These are phyloP conservation scores for Scopus umbretta DNA, from an alignment of 2,113 vertebrate species.

Conservation along the genomic window DNA sequence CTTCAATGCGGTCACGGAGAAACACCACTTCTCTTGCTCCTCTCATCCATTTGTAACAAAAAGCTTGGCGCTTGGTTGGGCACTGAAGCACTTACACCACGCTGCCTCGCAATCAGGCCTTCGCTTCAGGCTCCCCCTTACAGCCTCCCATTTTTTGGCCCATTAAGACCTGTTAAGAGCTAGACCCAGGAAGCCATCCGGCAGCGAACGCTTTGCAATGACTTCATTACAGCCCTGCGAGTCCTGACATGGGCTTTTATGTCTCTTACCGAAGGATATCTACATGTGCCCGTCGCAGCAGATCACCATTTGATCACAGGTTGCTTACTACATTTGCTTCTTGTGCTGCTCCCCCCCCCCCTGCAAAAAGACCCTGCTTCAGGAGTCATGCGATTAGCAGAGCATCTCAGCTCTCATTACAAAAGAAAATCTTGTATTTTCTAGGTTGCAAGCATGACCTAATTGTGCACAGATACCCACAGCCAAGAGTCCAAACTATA, in stretches of 20 bases:
- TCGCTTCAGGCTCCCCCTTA: neutral
- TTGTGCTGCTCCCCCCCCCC: too few relatives aligned
- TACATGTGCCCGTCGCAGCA: neutral
- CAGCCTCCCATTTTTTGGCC: neutral
- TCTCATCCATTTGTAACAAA: neutral
- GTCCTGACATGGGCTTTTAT: neutral
- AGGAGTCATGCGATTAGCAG: neutral
- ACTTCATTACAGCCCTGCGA: neutral
- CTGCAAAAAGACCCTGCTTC: neutral
- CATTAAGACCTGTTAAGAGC: neutral
- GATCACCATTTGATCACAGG: neutral
- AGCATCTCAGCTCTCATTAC: neutral
- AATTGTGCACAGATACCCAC: neutral
- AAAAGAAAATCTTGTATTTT: neutral
- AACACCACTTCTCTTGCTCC: neutral
- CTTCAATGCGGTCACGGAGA: rapidly evolving
- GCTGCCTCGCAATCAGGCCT: neutral
- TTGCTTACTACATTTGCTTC: neutral
- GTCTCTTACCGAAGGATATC: neutral
- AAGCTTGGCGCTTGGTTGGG: rapidly evolving
- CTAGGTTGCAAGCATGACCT: neutral
- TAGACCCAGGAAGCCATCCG: neutral
- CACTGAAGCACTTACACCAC: neutral
- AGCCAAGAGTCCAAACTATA: neutral
- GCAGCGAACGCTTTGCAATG: neutral